Evolutionary conservation across 2,113 vertebrate species (phyloP).

Genomic region (Hylia prasina): DNA sequence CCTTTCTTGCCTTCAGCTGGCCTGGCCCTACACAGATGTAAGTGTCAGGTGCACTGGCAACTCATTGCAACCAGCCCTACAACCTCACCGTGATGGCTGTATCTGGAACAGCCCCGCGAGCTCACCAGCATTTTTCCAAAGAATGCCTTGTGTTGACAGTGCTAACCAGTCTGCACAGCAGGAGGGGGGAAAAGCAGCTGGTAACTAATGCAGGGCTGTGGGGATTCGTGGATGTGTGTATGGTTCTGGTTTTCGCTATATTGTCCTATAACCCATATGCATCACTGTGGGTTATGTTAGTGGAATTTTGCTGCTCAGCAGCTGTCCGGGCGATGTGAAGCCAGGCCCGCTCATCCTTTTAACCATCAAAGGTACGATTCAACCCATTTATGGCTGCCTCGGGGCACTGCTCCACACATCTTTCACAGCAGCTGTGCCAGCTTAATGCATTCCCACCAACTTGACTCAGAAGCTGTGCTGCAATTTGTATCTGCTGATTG

Average conservation of each 20-base stretch:
- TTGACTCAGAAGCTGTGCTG: accelerated
- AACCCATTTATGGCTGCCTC: neutral
- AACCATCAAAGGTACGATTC: neutral
- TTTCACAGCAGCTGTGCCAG: neutral
- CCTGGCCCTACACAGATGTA: neutral
- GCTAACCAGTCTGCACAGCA: neutral
- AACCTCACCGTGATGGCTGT: accelerated
- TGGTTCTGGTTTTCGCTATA: neutral
- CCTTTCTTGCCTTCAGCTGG: accelerated
- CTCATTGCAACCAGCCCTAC: neutral
- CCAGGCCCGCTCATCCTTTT: neutral
- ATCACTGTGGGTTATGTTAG: neutral
- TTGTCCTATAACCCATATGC: slow-evolving; percentile 21
- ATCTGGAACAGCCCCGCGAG: neutral
- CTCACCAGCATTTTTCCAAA: neutral
- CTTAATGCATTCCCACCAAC: neutral
- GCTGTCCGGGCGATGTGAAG: neutral
- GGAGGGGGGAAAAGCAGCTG: neutral
- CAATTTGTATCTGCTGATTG: neutral
- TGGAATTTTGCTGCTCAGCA: slow-evolving; percentile 41
- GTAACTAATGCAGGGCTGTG: neutral
- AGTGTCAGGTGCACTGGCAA: neutral
- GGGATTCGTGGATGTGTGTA: neutral
- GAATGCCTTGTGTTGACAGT: slow-evolving; percentile 1
- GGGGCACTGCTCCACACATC: neutral